Evolutionary conservation across 2,888 invertebrate genomes (phyloP).

Genomic region (Pyrgus malvae): DNA sequence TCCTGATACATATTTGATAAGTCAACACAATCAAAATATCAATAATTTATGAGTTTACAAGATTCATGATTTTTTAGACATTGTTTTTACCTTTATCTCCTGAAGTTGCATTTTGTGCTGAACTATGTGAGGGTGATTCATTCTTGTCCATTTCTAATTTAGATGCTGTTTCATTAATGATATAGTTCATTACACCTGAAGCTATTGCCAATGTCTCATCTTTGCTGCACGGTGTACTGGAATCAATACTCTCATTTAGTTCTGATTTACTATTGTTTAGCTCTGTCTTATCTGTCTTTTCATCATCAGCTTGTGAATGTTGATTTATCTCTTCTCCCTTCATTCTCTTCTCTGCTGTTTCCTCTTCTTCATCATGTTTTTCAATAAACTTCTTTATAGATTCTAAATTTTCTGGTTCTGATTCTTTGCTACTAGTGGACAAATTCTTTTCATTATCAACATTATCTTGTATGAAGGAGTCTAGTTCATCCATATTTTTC

Average conservation of each 20-base stretch:
- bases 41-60: too few species aligned
- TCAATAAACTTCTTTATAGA: constrained; percentile 66
- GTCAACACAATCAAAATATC: too few species aligned
- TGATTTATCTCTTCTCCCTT: neutral
- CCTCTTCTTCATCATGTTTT: constrained; percentile 50
- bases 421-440: constrained; percentile 48
- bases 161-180: constrained; percentile 57
- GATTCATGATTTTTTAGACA: too few species aligned
- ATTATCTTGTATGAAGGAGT: constrained; percentile 9
- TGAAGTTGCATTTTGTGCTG: neutral
- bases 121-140: neutral
- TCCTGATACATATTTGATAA: too few species aligned
- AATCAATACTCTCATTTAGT: constrained; percentile 22
- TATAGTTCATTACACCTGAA: constrained; percentile 62
- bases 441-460: constrained; percentile 32
- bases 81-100: constrained; percentile 54
- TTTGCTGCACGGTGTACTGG: constrained; percentile 24
- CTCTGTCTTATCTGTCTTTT: neutral
- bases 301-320: constrained; percentile 1
- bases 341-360: constrained; percentile 29
- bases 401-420: constrained; percentile 64
- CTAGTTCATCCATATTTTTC: constrained; percentile 25
- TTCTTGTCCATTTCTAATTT: constrained; percentile 44
- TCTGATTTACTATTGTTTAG: constrained; percentile 9
- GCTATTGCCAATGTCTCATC: constrained; percentile 49